Evolutionary conservation across 2,888 invertebrate species (phyloP).

Genomic region (Chouioia cunea): DNA sequence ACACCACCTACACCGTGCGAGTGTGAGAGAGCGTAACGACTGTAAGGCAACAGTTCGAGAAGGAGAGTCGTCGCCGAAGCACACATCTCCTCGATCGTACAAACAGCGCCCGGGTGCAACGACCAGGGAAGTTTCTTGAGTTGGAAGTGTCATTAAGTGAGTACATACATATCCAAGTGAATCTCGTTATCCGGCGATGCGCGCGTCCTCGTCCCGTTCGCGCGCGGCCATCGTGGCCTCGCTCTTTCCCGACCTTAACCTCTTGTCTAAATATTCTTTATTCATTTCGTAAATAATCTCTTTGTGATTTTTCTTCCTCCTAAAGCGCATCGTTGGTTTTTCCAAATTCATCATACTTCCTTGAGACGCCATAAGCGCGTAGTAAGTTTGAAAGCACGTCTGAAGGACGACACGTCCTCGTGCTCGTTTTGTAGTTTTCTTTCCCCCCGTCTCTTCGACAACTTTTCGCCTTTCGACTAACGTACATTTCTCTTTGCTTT

Average conservation of each 20-base stretch:
- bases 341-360: not conserved
- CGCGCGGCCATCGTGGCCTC: slow-evolving; percentile 40
- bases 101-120: too few relatives aligned
- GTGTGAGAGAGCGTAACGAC: not conserved
- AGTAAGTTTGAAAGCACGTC: not conserved
- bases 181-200: not conserved
- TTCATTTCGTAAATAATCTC: not conserved
- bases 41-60: not conserved
- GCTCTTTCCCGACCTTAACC: slow-evolving; percentile 16
- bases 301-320: not conserved
- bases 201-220: not conserved
- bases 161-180: slow-evolving; percentile 10
- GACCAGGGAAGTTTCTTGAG: slow-evolving; percentile 28
- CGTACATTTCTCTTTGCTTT: not conserved
- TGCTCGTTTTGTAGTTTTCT: slow-evolving; percentile 29
- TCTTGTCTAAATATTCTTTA: not conserved
- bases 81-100: slow-evolving; percentile 1
- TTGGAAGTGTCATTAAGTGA: slow-evolving; percentile 42
- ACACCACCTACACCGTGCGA: not conserved
- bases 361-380: not conserved
- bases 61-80: slow-evolving; percentile 24
- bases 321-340: not conserved
- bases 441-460: not conserved
- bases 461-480: not conserved
- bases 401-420: slow-evolving; percentile 46